Base-by-base conservation (phyloP, 2,888 invertebrate species). In the Petrophora chlorosata region DNA sequence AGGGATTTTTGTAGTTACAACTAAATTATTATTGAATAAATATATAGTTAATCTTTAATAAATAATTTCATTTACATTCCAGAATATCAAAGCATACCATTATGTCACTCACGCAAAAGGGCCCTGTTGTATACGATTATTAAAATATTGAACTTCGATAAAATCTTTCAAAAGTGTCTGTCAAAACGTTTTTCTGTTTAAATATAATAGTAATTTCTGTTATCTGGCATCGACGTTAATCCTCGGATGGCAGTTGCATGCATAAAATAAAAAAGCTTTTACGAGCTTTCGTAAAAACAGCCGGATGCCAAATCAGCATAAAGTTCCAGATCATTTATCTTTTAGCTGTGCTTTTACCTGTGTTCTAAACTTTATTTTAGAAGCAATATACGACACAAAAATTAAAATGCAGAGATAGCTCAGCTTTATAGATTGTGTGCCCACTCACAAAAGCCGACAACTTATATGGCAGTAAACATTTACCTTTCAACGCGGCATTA, bases 401-500 rank as follows among this genome's bases (percentile, higher is more conserved):
- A 7, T 19, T 12, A 19, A 48, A 36, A 53, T 48, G 34, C 43
- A 34, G 25, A 42, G 48, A 56, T 56, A 61, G 73, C 69, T 69
- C 61, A 70, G 61, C 60, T 74, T 81, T 79, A 79, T 77, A 72
- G 70, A 65, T 57, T 70, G 67, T 76, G 61, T 76, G 69, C 68
- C 54, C 45, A 59, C 54, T 66, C 73, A 73, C 65, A 79, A 73
- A 69, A 53, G 67, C 75, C 76, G 74, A 74, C 79, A 78, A 71
- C 73, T 76, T 76, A 72, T 70, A 75, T 67, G 71, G 77, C 64
- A 70, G 78, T 76, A 80, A 85, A 87, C 73, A 85, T 87, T 89
- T 89, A 90, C 90, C 89, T 87, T 85, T 87, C 75, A 90, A 82
- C 60, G 90, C 88, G 63, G 88, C 88, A 77, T 87, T 88, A 64